phyloP scores from a whole-genome alignment of 2,113 vertebrate genomes.

The Hyperoodon ampullatus region DNA sequence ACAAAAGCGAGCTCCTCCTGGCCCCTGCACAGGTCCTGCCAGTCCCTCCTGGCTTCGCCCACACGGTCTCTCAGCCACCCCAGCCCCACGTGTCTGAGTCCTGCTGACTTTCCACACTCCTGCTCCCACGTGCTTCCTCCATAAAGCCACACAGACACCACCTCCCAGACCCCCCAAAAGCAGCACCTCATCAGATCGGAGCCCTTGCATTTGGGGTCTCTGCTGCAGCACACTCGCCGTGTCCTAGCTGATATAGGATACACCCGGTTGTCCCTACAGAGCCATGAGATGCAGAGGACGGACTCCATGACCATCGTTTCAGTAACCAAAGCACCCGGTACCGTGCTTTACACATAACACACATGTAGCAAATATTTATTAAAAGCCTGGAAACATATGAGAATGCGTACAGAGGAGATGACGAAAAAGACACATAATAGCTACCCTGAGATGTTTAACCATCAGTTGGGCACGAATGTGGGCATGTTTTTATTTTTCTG shows the following conservation, averaged over 20 bases:
- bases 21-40: accelerated
- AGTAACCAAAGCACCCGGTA: neutral
- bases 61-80: neutral
- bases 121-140: accelerated
- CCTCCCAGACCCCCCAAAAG: accelerated
- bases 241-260: accelerated
- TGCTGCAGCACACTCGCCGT: accelerated
- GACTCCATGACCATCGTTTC: neutral
- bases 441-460: neutral
- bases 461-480: accelerated
- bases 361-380: no score
- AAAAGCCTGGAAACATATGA: neutral
- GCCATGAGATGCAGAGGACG: accelerated
- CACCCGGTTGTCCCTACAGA: accelerated
- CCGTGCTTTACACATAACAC: accelerated
- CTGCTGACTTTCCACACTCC: no score
- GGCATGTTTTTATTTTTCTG: neutral
- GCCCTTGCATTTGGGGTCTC: neutral
- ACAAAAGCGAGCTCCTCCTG: accelerated
- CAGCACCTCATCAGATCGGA: neutral
- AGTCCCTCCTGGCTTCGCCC: no score
- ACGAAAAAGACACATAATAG: accelerated
- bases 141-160: accelerated
- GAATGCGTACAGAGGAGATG: neutral
- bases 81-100: accelerated